Base-by-base conservation (phyloP, 2,888 invertebrate genomes). In the Lasioglossum villosulum region DNA sequence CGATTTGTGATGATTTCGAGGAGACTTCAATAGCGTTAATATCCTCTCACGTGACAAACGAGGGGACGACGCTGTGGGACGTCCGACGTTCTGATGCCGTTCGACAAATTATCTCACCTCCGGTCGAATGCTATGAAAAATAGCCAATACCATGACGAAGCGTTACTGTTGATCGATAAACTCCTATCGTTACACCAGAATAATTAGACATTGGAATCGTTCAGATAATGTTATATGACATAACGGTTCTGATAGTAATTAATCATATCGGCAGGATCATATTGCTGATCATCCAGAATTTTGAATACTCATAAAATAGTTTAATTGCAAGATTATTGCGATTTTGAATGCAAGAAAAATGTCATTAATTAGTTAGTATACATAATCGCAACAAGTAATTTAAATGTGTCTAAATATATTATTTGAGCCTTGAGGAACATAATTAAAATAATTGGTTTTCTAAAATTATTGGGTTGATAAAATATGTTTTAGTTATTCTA, bases 41-140 rank as follows among this genome's bases (percentile, higher is more conserved):
- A 93, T 93, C 92, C 93, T 92, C 83, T 86, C 86, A 86, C 89
- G 89, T 93, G 93, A 93, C 90, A 93, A 93, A 93, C 91, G 93
- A 92, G 90, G 84, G 88, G 88, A 83, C 80, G 86, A 85, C 90
- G 81, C 92, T 83, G 86, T 87, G 88, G 90, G 91, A 92, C 87
- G 89, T 91, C 92, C 92, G 92, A 90, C 84, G 81, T 86, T 87
- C 82, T 86, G 89, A 87, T 89, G 88, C 86, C 83, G 86, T 86
- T 80, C 89, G 82, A 89, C 90, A 89, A 89, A 88, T 92, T 91
- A 92, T 88, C 89, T 91, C 87, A 89, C 88, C 88, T 90, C 89
- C 86, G 87, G 88, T 88, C 78, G 85, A 87, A 85, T 86, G 82
- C 83, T 72, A 81, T 86, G 86, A 90, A 90, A 89, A 91, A 92